These are phyloP conservation scores for Leptinotarsa rubiginosa DNA, from an alignment of 2,888 invertebrate genomes.

Conservation along the genomic window DNA sequence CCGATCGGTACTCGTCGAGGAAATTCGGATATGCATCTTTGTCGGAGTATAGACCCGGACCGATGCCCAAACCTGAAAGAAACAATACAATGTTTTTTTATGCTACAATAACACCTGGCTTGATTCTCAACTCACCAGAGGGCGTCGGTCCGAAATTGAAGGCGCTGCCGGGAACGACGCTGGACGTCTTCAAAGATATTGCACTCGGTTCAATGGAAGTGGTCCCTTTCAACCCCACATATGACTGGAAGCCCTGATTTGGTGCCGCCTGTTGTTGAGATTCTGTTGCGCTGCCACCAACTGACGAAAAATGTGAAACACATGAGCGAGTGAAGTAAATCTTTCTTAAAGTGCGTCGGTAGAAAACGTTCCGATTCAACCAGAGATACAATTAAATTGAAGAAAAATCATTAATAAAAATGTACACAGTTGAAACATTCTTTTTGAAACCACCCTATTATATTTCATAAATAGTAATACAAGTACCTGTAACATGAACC, in stretches of 20 bases:
- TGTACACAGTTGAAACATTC: neutral
- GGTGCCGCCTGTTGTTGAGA: conserved; percentile 44
- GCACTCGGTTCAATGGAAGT: conserved; percentile 64
- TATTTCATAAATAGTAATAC: too few relatives aligned
- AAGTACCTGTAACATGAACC: too few relatives aligned
- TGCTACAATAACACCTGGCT: too few relatives aligned
- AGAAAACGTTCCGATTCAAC: neutral
- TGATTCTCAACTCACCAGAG: conserved; percentile 54
- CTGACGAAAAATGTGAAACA: conserved; percentile 32
- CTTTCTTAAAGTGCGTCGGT: neutral
- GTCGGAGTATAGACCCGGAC: conserved; percentile 72
- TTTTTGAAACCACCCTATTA: too few relatives aligned
- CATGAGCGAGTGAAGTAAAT: conserved; percentile 10
- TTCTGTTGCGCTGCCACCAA: conserved; percentile 35
- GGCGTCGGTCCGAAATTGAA: conserved; percentile 85
- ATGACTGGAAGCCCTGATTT: conserved; percentile 71
- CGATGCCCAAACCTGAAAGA: conserved; percentile 66
- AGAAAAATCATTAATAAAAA: too few relatives aligned
- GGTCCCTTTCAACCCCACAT: conserved; percentile 69
- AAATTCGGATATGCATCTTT: conserved; percentile 77
- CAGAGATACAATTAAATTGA: neutral
- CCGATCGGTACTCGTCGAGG: conserved; percentile 76
- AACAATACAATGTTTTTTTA: neutral
- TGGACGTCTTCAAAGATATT: conserved; percentile 75
- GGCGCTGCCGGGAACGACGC: conserved; percentile 84